phyloP scores from a whole-genome alignment of 2,797 vertebrate species.

The Tenualosa thibaudeaui region DNA sequence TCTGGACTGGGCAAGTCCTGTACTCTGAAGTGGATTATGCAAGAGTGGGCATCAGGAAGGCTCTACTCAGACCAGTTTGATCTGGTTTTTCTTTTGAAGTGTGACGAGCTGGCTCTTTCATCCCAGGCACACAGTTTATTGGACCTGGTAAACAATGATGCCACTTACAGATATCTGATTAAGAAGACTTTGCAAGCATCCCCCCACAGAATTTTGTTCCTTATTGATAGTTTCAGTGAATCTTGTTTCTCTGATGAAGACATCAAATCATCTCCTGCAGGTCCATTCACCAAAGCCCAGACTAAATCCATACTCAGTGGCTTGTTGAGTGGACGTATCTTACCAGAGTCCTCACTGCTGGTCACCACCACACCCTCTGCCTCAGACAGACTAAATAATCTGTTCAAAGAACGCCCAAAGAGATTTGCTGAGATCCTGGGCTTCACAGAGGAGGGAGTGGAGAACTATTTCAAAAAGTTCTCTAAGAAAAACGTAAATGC shows the following conservation, averaged over 20 bases:
- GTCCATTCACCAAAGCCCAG: neutral
- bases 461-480: neutral
- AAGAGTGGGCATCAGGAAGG: neutral
- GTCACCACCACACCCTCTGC: neutral
- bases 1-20: slow-evolving; percentile 25
- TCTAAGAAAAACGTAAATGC: neutral
- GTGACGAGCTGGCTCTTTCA: neutral
- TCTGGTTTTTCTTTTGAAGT: slow-evolving; percentile 18
- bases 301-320: neutral
- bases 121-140: neutral
- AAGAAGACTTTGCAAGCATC: neutral
- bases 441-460: slow-evolving; percentile 8
- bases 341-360: neutral
- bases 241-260: neutral
- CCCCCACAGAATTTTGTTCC: neutral
- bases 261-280: neutral
- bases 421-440: slow-evolving; percentile 10
- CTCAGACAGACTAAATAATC: neutral
- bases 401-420: neutral
- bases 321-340: neutral
- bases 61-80: neutral
- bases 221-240: slow-evolving; percentile 23
- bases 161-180: neutral
- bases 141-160: neutral
- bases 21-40: slow-evolving; percentile 9